Evolutionary conservation across 2,113 vertebrate genomes (phyloP).

Genomic region (Beaufortia kweichowensis): DNA sequence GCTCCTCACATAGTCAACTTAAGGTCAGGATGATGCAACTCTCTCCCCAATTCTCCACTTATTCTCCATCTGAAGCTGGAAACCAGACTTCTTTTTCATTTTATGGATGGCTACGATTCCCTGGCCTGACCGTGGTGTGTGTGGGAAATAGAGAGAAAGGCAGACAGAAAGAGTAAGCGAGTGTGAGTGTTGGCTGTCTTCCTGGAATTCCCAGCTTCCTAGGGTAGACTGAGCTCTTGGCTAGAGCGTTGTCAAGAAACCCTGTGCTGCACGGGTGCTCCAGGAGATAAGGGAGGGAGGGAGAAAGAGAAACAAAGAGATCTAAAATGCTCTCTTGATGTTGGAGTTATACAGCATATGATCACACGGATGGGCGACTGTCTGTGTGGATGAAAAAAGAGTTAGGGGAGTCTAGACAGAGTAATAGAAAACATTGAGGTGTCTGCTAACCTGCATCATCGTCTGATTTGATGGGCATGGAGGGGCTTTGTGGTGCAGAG

Average conservation of each 20-base stretch:
- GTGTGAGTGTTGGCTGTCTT: slow-evolving; percentile 59
- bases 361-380: not conserved
- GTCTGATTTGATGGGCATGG: slow-evolving; percentile 92
- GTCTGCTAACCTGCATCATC: slow-evolving; percentile 80
- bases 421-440: not conserved
- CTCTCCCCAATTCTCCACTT: slow-evolving; percentile 43
- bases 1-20: slow-evolving; percentile 18
- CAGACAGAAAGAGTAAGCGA: slow-evolving; percentile 54
- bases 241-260: slow-evolving; percentile 62
- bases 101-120: slow-evolving; percentile 52
- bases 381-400: not conserved
- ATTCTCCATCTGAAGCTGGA: slow-evolving; percentile 54
- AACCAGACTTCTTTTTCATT: slow-evolving; percentile 53
- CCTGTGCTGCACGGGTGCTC: slow-evolving; percentile 55
- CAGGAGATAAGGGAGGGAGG: slow-evolving; percentile 54
- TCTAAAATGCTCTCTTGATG: not conserved
- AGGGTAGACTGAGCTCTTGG: slow-evolving; percentile 70
- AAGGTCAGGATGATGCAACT: slow-evolving; percentile 57
- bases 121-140: slow-evolving; percentile 35
- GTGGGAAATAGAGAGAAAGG: slow-evolving; percentile 17
- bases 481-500: slow-evolving; percentile 96
- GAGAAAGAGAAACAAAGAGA: slow-evolving; percentile 26
- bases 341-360: not conserved
- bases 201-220: slow-evolving; percentile 62
- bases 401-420: not conserved